Evolutionary conservation across 2,888 invertebrate species (phyloP).

Genomic region (Orthosia gothica): DNA sequence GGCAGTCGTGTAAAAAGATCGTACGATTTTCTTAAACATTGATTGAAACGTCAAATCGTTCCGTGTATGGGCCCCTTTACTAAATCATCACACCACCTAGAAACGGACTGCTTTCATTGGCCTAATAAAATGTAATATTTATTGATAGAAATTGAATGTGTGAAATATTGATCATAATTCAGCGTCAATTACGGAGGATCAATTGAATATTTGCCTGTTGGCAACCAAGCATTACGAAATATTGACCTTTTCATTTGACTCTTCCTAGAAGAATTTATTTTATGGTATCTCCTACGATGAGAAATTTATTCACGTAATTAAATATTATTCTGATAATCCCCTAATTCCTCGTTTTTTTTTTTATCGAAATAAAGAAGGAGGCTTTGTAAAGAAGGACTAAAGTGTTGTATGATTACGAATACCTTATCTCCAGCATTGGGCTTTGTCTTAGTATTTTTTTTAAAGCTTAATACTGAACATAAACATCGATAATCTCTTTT

Average conservation of each 20-base stretch:
- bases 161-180: constrained; percentile 17
- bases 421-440: no score
- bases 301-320: background rate
- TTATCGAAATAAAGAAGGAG: no score
- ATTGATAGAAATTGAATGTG: background rate
- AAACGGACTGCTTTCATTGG: constrained; percentile 7
- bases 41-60: no score
- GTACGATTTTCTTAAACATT: no score
- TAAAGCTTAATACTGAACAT: no score
- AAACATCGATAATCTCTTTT: no score
- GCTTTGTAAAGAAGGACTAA: no score
- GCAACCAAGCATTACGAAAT: background rate
- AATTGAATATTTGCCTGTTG: constrained; percentile 2
- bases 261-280: background rate
- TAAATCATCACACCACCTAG: background rate
- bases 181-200: background rate
- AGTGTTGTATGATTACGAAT: no score
- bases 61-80: no score
- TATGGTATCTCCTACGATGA: background rate
- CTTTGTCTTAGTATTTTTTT: no score
- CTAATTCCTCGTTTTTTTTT: background rate
- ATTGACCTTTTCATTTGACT: background rate
- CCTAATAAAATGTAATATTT: background rate
- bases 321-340: background rate
- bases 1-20: no score